These are phyloP conservation scores for Athalia circularis DNA, from an alignment of 2,888 invertebrate genomes.

Conservation along the genomic window DNA sequence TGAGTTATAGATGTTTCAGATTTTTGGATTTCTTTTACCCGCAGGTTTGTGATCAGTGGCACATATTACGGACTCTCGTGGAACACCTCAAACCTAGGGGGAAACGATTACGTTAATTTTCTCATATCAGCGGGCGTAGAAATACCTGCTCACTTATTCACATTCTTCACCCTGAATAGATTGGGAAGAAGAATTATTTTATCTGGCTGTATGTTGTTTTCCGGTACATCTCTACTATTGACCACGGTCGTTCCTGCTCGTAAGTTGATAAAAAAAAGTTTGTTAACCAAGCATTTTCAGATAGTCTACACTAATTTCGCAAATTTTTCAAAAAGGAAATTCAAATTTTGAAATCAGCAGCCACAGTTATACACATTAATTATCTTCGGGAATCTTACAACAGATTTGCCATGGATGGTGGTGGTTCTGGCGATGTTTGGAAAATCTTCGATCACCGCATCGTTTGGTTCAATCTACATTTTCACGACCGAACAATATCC, in stretches of 20 bases:
- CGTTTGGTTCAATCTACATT: constrained; percentile 84
- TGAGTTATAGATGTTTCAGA: background rate
- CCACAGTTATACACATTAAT: background rate
- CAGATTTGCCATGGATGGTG: constrained; percentile 77
- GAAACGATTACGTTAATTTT: constrained; percentile 84
- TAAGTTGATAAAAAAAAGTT: constrained; percentile 63
- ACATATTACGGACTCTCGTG: constrained; percentile 88
- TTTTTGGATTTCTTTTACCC: background rate
- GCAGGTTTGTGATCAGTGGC: constrained; percentile 83
- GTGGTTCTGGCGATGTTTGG: constrained; percentile 82
- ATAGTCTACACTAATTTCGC: background rate
- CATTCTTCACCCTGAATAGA: constrained; percentile 81
- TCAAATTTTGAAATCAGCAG: background rate
- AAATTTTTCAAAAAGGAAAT: background rate
- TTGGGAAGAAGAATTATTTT: constrained; percentile 83
- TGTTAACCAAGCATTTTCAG: background rate
- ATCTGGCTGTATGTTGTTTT: constrained; percentile 82
- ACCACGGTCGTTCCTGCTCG: constrained; percentile 78
- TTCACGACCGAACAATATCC: constrained; percentile 86
- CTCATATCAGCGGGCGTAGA: constrained; percentile 84
- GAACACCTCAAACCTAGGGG: constrained; percentile 84
- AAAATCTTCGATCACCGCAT: constrained; percentile 83
- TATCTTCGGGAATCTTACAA: constrained; percentile 50
- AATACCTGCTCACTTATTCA: constrained; percentile 82
- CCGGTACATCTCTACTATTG: constrained; percentile 78